Conservation (phyloP, 1,140 invertebrate genomes). For the Zaprionus inermis region DNA sequence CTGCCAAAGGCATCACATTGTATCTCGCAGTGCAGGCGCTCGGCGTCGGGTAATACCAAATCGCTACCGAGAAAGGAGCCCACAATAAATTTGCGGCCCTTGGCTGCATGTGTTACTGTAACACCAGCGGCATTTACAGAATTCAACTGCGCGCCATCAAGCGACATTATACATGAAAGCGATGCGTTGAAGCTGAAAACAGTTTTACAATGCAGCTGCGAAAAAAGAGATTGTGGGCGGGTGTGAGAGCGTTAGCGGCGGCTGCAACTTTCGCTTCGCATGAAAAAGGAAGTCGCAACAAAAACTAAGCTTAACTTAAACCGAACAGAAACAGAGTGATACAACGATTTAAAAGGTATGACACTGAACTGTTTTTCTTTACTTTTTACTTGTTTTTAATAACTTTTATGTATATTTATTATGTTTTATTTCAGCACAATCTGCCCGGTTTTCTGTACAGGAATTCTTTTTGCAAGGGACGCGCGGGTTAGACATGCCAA, state of each 20-base stretch:
- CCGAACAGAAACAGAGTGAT: neutral
- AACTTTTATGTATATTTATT: slow-evolving; percentile 14
- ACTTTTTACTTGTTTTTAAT: slow-evolving; percentile 7
- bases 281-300: slow-evolving; percentile 33
- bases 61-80: slow-evolving; percentile 69
- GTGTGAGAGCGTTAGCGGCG: slow-evolving; percentile 35
- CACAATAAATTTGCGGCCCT: slow-evolving; percentile 72
- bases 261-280: slow-evolving; percentile 51
- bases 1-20: slow-evolving; percentile 75
- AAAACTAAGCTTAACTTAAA: slow-evolving; percentile 20
- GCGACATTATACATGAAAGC: slow-evolving; percentile 58
- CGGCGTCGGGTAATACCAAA: slow-evolving; percentile 54
- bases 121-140: slow-evolving; percentile 58
- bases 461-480: slow-evolving; percentile 79
- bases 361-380: neutral
- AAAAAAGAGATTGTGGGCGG: slow-evolving; percentile 43
- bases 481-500: slow-evolving; percentile 64
- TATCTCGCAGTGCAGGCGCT: slow-evolving; percentile 72
- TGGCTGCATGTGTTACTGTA: slow-evolving; percentile 46
- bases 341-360: neutral
- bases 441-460: slow-evolving; percentile 62
- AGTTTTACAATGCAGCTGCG: slow-evolving; percentile 44
- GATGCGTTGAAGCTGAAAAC: neutral
- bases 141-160: slow-evolving; percentile 71
- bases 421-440: slow-evolving; percentile 35